These are phyloP conservation scores for Pao palembangensis DNA, from an alignment of 2,113 vertebrate genomes.

Conservation along the genomic window DNA sequence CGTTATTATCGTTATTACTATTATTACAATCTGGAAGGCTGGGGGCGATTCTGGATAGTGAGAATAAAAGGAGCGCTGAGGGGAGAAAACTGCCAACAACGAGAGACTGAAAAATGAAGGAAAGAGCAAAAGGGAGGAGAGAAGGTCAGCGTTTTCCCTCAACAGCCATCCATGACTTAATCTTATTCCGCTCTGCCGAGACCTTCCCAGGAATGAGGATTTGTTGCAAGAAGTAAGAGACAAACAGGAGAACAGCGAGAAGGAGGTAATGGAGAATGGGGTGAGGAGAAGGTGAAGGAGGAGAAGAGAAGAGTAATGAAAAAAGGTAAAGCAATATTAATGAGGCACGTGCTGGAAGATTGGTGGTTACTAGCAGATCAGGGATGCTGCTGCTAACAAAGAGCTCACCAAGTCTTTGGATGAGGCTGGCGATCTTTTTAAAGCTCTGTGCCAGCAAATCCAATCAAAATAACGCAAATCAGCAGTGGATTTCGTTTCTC, in stretches of 20 bases:
- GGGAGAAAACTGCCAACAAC: slow-evolving; percentile 84
- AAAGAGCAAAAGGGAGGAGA: slow-evolving; percentile 80
- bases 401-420: not conserved
- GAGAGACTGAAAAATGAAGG: slow-evolving; percentile 86
- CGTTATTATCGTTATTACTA: slow-evolving; percentile 79
- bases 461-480: slow-evolving; percentile 4
- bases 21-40: slow-evolving; percentile 76
- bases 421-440: not conserved
- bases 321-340: not conserved
- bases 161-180: slow-evolving; percentile 96
- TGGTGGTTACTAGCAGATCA: not conserved
- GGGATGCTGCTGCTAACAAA: not conserved
- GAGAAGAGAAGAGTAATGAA: slow-evolving; percentile 6
- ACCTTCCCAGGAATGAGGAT: slow-evolving; percentile 88
- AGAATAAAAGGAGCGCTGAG: slow-evolving; percentile 59
- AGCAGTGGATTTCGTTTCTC: not conserved
- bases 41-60: slow-evolving; percentile 55
- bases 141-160: slow-evolving; percentile 99
- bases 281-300: slow-evolving; percentile 40
- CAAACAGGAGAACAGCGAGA: slow-evolving; percentile 35
- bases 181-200: slow-evolving; percentile 87
- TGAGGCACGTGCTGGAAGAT: not conserved
- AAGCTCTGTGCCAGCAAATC: not conserved
- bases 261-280: slow-evolving; percentile 26
- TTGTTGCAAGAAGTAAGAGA: slow-evolving; percentile 65